Base-by-base conservation (phyloP, 2,113 vertebrate species). In the Pelusios castaneus region DNA sequence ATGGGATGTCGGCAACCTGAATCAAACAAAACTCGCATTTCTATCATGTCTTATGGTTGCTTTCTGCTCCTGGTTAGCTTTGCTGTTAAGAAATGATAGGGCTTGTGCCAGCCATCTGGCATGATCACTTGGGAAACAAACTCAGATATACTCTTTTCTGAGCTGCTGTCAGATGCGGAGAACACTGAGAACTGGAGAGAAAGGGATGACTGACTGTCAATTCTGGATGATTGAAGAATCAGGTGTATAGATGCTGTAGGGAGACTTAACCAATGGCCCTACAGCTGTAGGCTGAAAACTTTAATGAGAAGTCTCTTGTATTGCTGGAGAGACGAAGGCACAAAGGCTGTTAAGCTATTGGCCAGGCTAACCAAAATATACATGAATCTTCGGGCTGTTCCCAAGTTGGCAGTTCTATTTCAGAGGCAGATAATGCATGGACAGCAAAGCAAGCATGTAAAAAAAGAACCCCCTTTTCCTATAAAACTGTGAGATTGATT, bases 121-220 rank as follows among this genome's bases (percentile, higher is more conserved):
- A 2, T 89, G 91, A 87, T 95, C 96, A 96, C 96, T 96, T 97
- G 96, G 95, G 91, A 97, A 97, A 97, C 58, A 97, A 95, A 97
- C 95, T 95, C 93, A 95, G 95, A 96, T 95, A 96, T 29, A 21
- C 19, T 51, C 95, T 94, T 97, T 95, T 96, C 93, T 95, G 96
- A 93, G 94, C 94, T 95, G 45, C 75, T 97, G 94, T 97, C 95
- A 95, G 95, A 95, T 96, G 94, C 94, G 92, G 90, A 86, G 87
- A 97, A 96, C 92, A 82, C 6, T 86, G 91, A 97, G 94, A 95
- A 97, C 96, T 75, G 41, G 22, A 17, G 12, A 43, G 38, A 5
- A 43, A 43, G 25, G 24, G 41, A 14, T 82, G 78, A 92, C 87
- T 94, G 47, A n/a, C n/a, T 67, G 63, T 77, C 87, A 94, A 82